Evolutionary conservation across 2,797 vertebrate species (phyloP).

Genomic region (Loriculus beryllinus): DNA sequence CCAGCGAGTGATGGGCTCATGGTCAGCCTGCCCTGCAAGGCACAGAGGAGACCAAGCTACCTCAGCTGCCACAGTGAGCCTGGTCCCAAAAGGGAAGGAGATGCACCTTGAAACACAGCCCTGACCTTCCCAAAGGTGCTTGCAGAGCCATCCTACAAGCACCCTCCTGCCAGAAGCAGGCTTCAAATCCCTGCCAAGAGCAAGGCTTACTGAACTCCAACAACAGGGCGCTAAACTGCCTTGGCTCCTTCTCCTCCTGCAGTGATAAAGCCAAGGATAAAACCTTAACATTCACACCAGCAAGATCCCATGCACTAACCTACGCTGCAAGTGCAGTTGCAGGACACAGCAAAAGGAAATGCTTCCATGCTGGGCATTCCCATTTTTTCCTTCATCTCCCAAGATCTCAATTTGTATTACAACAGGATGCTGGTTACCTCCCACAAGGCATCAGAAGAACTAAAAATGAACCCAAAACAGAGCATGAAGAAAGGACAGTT

Average conservation of each 20-base stretch:
- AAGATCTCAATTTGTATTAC: background rate
- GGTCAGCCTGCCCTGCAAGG: background rate
- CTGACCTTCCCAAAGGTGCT: background rate
- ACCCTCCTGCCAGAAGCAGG: background rate
- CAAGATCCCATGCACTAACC: background rate
- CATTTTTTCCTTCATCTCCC: background rate
- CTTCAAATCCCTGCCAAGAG: background rate
- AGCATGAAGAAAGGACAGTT: background rate
- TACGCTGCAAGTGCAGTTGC: fast-evolving
- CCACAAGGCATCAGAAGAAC: background rate
- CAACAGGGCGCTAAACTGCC: background rate
- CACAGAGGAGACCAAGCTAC: background rate
- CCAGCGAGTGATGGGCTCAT: background rate
- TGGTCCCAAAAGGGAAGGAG: background rate
- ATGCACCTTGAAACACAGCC: background rate
- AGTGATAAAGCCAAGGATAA: background rate
- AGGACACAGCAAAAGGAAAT: background rate
- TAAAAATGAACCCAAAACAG: fast-evolving
- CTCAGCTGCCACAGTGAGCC: background rate
- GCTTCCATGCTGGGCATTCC: background rate
- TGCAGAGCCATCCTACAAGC: background rate
- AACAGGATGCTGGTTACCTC: background rate
- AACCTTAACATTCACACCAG: background rate
- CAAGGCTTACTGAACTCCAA: background rate
- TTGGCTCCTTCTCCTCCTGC: background rate